Percentiles rank a stretch among this genome's conserved stretches.
These are phyloP conservation scores for Enteromius thamalakanensis DNA, from an alignment of 2,797 vertebrate genomes.

Conservation along the genomic window DNA sequence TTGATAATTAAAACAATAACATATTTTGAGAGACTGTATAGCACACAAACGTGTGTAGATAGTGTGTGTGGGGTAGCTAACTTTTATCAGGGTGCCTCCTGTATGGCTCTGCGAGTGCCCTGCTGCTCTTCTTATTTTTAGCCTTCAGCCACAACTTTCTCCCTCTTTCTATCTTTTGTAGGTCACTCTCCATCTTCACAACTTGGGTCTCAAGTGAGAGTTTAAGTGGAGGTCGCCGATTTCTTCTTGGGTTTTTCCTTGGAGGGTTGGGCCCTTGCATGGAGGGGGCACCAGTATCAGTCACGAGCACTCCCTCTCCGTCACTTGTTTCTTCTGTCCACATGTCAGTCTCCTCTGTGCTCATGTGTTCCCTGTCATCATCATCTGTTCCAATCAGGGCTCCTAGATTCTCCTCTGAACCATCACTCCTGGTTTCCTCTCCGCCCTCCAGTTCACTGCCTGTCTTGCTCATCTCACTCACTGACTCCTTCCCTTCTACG, in stretches of 20 bases:
- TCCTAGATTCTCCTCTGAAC: background rate
- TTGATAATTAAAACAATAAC: too few relatives aligned
- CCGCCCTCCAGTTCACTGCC: too few relatives aligned
- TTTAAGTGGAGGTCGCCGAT: background rate
- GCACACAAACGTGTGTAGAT: too few relatives aligned
- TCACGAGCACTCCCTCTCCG: background rate
- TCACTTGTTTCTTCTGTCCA: background rate
- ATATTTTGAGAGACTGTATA: too few relatives aligned
- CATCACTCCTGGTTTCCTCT: too few relatives aligned
- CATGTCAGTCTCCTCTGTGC: background rate
- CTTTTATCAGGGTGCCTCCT: too few relatives aligned
- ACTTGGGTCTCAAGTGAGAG: background rate
- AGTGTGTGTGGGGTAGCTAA: too few relatives aligned
- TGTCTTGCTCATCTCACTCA: too few relatives aligned
- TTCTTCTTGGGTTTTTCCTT: background rate
- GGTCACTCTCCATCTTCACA: background rate
- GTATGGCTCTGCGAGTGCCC: too few relatives aligned
- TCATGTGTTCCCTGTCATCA: background rate
- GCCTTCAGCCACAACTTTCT: background rate
- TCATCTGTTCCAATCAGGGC: background rate
- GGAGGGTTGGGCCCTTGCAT: background rate
- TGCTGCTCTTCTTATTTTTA: background rate
- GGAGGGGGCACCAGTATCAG: background rate
- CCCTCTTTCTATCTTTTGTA: slow-evolving; percentile 2
- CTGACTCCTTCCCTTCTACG: too few relatives aligned